Evolutionary conservation across 2,113 vertebrate genomes (phyloP).

Genomic region (Siniperca knerii): DNA sequence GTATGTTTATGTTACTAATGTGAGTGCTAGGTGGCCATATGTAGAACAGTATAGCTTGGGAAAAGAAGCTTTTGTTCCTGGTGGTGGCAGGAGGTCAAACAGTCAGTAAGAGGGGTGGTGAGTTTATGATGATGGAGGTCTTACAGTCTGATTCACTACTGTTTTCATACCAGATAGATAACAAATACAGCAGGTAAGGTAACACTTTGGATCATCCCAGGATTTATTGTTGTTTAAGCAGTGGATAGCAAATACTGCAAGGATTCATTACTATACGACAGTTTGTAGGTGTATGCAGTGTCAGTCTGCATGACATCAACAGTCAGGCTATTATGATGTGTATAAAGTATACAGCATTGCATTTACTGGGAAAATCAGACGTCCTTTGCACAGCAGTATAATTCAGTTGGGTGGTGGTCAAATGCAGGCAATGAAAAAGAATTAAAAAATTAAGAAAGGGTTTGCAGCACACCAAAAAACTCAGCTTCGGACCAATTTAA

Average conservation of each 20-base stretch:
- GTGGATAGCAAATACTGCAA: background rate
- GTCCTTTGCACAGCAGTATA: background rate
- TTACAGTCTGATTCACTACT: background rate
- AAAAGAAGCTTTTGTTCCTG: background rate
- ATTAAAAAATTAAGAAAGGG: background rate
- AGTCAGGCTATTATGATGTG: background rate
- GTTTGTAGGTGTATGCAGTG: background rate
- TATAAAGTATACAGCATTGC: background rate
- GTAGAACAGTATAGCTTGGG: background rate
- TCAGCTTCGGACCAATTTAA: background rate
- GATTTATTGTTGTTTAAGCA: conserved; percentile 38
- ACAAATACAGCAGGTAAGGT: background rate
- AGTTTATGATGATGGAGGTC: background rate
- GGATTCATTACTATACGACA: background rate
- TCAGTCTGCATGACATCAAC: background rate
- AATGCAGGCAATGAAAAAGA: background rate
- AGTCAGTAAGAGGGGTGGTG: background rate
- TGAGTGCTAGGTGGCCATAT: background rate
- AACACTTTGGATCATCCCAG: conserved; percentile 10
- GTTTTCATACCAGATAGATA: background rate
- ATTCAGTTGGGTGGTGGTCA: background rate
- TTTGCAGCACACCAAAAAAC: background rate
- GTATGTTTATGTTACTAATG: background rate
- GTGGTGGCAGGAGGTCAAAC: background rate
- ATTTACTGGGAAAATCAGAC: background rate